Percentiles rank a stretch among this genome's conserved stretches.
Evolutionary conservation across 2,888 invertebrate species (phyloP).

Genomic region (Exephanes ischioxanthus): DNA sequence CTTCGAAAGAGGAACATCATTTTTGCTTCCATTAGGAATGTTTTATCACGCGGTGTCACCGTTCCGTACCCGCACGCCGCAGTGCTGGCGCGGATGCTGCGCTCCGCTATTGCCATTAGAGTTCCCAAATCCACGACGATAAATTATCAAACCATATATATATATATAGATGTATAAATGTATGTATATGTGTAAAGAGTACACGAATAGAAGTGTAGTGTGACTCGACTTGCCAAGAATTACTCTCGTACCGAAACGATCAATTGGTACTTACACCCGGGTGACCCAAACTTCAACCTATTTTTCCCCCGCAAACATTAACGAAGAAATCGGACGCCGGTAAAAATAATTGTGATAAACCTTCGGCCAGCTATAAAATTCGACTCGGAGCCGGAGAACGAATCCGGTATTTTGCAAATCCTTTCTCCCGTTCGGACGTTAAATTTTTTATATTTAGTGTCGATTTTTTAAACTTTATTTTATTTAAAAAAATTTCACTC

Average conservation of each 20-base stretch:
- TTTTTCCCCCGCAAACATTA: constrained; percentile 29
- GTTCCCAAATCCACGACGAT: constrained; percentile 71
- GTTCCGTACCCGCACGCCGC: constrained; percentile 55
- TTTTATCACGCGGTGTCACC: constrained; percentile 72
- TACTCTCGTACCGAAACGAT: constrained; percentile 61
- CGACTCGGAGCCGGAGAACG: not conserved
- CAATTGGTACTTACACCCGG: constrained; percentile 38
- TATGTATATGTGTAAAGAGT: not conserved
- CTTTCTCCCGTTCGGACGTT: constrained; percentile 5
- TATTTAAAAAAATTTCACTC: constrained; percentile 8
- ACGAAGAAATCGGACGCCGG: not conserved
- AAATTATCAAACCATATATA: constrained; percentile 68
- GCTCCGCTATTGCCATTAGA: constrained; percentile 70
- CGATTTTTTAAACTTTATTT: not conserved
- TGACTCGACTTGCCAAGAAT: constrained; percentile 66
- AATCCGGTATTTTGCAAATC: not conserved
- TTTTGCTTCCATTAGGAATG: constrained; percentile 73
- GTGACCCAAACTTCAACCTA: constrained; percentile 2
- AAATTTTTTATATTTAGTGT: not conserved
- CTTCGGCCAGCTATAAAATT: not conserved
- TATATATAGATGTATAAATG: constrained; percentile 30
- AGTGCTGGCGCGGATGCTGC: constrained; percentile 68
- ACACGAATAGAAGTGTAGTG: constrained; percentile 36
- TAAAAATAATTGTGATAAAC: not conserved
- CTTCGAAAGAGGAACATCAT: constrained; percentile 64